Base-by-base conservation (phyloP, 1,140 invertebrate genomes). In the Pogonus chalceus region DNA sequence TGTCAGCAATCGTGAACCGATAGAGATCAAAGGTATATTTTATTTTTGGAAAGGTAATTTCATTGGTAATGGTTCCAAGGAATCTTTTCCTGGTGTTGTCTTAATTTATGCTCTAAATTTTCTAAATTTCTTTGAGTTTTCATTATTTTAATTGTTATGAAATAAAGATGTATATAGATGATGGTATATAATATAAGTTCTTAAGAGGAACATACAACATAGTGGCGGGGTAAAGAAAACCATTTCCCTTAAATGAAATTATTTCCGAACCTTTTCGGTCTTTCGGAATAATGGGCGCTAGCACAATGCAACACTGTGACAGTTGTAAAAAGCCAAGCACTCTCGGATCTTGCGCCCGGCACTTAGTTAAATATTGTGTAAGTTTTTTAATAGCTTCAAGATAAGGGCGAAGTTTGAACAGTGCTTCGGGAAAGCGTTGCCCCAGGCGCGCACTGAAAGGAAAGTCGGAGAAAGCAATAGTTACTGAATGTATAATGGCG, bases 281-380 rank as follows among this genome's bases (percentile, higher is more conserved):
- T 16, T 16, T 43, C 37, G 37, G 18, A 43, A 43, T 43, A 43
- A 43, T 43, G 37, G 37, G 37, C 18, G 3, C 37, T 3, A 43
- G 37, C 18, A 43, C 37, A 43, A 43, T 43, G 37, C 37, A 43
- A 43, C 37, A 43, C 37, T 43, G 37, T 16, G 37, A 43, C 37
- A 43, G 37, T 43, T 43, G 37, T 43, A 43, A 43, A 43, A 31
- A 31, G 26, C 7, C 26, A 14, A 31, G 26, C 14, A 31, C 26
- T 31, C 26, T 31, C 14, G 26, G 26, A 4, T 7, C 26, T 4
- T 4, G 26, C 14, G 37, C 7, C 37, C 37, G 37, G 37, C 37
- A 43, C 37, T 43, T 43, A 43, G 37, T 43, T 43, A 43, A 43
- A 43, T 43, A 43, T 43, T 43, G 37, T 43, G 37, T 43, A 43